Evolutionary conservation across 2,113 vertebrate species (phyloP).

Genomic region (Catharus minimus): DNA sequence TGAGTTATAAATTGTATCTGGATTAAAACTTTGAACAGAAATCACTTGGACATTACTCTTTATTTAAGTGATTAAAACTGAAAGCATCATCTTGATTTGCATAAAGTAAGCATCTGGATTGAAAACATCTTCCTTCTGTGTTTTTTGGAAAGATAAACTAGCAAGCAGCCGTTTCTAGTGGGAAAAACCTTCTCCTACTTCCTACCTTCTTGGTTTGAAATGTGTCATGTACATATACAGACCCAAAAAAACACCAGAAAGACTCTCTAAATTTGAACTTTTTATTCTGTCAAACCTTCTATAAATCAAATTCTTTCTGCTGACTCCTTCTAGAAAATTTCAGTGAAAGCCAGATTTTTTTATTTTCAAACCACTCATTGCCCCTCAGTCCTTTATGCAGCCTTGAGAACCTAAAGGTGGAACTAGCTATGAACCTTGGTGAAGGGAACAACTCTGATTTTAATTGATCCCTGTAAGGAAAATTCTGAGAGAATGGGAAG

Average conservation of each 20-base stretch:
- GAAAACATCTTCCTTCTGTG: background rate
- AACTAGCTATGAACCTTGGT: background rate
- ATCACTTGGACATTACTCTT: background rate
- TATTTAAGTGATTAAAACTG: slow-evolving; percentile 26
- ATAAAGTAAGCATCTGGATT: slow-evolving; percentile 35
- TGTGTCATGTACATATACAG: background rate
- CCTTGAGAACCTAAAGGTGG: background rate
- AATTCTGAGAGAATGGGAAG: background rate
- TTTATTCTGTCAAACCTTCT: background rate
- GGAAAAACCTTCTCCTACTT: background rate
- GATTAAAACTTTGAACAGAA: slow-evolving; percentile 23
- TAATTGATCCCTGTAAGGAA: background rate
- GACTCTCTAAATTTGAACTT: background rate
- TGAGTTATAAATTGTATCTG: slow-evolving; percentile 4
- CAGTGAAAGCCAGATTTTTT: background rate
- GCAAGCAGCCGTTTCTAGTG: background rate
- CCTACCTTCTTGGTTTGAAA: background rate
- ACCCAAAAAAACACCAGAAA: background rate
- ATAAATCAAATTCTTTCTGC: background rate
- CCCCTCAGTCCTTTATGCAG: background rate
- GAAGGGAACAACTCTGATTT: background rate
- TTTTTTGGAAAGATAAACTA: slow-evolving; percentile 7
- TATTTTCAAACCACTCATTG: background rate
- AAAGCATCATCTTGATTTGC: slow-evolving; percentile 38
- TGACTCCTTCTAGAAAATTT: background rate